A percentile compares a stretch with the other conserved stretches of the same genome.
These are phyloP conservation scores for Oreochromis tanganicae DNA, from an alignment of 2,113 vertebrate species.

Conservation along the genomic window DNA sequence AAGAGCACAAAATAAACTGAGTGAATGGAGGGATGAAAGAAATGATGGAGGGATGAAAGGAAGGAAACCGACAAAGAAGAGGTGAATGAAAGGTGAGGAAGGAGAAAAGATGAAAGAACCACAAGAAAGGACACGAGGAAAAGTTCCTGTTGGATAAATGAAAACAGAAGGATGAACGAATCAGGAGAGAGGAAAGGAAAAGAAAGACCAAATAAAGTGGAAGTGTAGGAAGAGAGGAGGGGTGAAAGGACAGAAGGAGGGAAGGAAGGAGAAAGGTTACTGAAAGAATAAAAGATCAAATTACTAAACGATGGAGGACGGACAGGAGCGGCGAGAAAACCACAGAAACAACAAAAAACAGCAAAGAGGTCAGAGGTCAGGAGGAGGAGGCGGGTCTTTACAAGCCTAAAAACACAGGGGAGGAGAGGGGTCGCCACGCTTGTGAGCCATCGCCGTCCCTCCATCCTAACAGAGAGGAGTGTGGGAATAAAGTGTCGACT, in stretches of 20 bases:
- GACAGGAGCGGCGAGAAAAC: not conserved
- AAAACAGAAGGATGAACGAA: not conserved
- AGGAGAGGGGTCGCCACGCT: slow-evolving; percentile 2
- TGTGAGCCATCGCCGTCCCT: not conserved
- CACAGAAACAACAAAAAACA: not conserved
- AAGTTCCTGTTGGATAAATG: not conserved
- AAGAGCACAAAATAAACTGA: not conserved
- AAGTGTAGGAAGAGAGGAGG: not conserved
- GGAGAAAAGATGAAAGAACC: not conserved
- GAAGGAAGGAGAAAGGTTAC: not conserved
- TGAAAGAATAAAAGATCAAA: not conserved
- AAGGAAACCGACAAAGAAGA: not conserved
- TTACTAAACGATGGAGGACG: not conserved
- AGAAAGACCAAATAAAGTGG: not conserved
- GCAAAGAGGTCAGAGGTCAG: slow-evolving; percentile 19
- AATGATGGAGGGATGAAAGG: not conserved
- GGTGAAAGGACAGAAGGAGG: not conserved
- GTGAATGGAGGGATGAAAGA: not conserved
- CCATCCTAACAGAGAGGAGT: not conserved
- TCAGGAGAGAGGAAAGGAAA: not conserved
- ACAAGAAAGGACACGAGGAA: not conserved
- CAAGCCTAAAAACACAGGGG: slow-evolving; percentile 25
- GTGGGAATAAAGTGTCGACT: not conserved
- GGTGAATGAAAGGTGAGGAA: not conserved
- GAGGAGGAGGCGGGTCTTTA: slow-evolving; percentile 19